Base-by-base conservation (phyloP, 2,113 vertebrate species). In the Daubentonia madagascariensis region DNA sequence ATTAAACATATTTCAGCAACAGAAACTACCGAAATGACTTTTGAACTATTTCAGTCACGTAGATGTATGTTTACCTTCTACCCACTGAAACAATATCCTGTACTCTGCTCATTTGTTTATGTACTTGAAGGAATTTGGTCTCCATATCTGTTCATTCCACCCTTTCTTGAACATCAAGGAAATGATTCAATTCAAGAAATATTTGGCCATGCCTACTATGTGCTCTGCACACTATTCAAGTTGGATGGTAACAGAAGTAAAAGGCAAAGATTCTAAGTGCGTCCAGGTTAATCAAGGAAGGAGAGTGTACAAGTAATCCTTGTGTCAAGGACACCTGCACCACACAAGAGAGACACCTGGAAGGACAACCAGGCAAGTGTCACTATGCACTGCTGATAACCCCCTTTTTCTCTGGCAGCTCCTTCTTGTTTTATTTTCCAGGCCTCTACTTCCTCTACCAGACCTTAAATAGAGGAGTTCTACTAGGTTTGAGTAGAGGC, bases 1-100 rank as follows among this genome's bases (percentile, higher is more conserved):
- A 97, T 98, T 97, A 98, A 97, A 96, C 95, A 97, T 97, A 96
- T 98, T 98, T 98, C 97, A 96, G 94, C 81, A 95, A 96, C 81
- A 98, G 97, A 97, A 98, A 97, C 92, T 91, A 90, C 90, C 91
- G 95, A 96, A 96, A 95, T 89, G 89, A 14, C 97, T 96, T 97
- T 97, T 97, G 97, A 98, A 96, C 88, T 95, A 83, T 98, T 93
- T 97, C 45, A 97, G 94, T 95, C 96, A 97, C 4, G 13, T 93
- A 97, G 67, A 67, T 94, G 50, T 85, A 12, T 98, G 79, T 98
- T 98, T 98, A 92, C 88, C 78, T 75, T 97, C 73, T 87, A 23
- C n/a, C 88, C 28, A 90, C 50, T 87, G 87, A 97, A 97, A 97
- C 72, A 91, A 35, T 96, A 92, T 96, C 97, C 96, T 97, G 96